phyloP scores from a whole-genome alignment of 2,888 invertebrate genomes.

The Sylvicola cinctus region DNA sequence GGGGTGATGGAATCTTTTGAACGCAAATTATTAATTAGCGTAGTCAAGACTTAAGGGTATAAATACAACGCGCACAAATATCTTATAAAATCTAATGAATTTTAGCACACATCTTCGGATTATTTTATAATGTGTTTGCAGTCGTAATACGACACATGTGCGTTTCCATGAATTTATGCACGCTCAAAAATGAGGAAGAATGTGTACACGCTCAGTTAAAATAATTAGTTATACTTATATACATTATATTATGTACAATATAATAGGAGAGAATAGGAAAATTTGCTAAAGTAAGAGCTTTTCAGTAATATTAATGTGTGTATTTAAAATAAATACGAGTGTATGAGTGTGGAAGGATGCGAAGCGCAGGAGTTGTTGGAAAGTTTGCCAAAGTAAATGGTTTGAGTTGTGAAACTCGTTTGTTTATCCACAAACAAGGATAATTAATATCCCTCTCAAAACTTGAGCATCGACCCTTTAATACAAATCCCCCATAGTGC shows the following conservation, averaged over 20 bases:
- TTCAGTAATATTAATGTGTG: not conserved
- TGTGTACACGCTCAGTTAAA: too few relatives aligned
- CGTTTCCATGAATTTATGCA: too few relatives aligned
- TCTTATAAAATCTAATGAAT: not conserved
- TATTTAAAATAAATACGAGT: not conserved
- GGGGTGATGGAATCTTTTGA: too few relatives aligned
- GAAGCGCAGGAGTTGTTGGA: too few relatives aligned
- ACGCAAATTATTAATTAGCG: slow-evolving; percentile 2
- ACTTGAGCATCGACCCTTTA: slow-evolving; percentile 2
- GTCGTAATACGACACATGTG: too few relatives aligned
- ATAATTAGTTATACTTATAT: not conserved
- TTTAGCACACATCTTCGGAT: not conserved
- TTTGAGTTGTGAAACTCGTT: slow-evolving; percentile 5
- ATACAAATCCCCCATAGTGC: too few relatives aligned
- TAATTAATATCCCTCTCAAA: slow-evolving; percentile 12
- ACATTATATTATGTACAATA: not conserved
- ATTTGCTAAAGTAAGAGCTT: not conserved
- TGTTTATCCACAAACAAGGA: slow-evolving; percentile 12
- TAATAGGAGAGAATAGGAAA: not conserved
- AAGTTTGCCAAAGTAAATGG: slow-evolving; percentile 5
- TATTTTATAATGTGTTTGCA: too few relatives aligned
- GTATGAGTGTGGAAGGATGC: not conserved
- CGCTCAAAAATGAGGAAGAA: too few relatives aligned
- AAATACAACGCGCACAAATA: not conserved
- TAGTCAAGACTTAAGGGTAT: slow-evolving; percentile 1